Conservation (phyloP, 2,113 vertebrate species). For the Astatotilapia flaviijosephi region DNA sequence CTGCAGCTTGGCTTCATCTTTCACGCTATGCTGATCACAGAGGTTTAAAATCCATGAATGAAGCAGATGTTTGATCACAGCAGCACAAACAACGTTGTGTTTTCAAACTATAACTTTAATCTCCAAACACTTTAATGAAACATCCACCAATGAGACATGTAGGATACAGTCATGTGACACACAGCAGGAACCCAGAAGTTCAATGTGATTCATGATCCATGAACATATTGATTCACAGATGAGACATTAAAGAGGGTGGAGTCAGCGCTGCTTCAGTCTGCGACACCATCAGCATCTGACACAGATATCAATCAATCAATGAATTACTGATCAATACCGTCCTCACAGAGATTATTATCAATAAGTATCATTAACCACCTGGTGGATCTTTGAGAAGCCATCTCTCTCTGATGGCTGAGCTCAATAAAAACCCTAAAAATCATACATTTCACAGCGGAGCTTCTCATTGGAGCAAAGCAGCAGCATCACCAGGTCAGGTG, state of each 20-base stretch:
- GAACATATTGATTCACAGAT: not conserved
- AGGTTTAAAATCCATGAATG: not conserved
- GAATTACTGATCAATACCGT: not conserved
- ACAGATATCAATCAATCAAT: not conserved
- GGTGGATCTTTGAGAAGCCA: not conserved
- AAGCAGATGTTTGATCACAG: not conserved
- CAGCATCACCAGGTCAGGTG: slow-evolving; percentile 9
- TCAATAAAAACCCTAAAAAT: not conserved
- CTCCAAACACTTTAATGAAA: not conserved
- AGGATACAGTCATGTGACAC: not conserved
- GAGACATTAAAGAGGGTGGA: too few species aligned
- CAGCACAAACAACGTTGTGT: not conserved
- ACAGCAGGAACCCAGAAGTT: not conserved
- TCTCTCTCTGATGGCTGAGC: not conserved
- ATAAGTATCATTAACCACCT: not conserved
- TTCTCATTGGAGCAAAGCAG: slow-evolving; percentile 17
- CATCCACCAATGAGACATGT: not conserved
- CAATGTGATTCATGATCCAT: not conserved
- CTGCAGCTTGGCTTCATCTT: not conserved
- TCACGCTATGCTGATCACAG: not conserved
- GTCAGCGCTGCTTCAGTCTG: not conserved
- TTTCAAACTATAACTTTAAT: not conserved
- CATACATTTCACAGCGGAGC: not conserved
- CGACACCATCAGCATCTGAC: not conserved
- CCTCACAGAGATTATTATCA: not conserved